Conservation (phyloP, 2,797 vertebrate genomes). For the Coregonus suidteri region DNA sequence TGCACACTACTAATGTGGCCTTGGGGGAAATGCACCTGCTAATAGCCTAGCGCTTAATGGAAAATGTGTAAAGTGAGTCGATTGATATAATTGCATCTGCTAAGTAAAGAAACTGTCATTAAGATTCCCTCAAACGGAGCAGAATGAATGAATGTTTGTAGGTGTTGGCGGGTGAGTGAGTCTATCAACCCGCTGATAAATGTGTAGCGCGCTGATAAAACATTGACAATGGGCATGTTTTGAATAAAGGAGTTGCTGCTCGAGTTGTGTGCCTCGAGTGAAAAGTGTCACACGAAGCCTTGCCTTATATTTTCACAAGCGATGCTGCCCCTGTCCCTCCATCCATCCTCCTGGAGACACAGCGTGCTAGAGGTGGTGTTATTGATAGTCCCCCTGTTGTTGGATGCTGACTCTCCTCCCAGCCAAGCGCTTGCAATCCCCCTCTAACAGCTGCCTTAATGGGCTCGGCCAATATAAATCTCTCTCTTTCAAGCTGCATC, state of each 20-base stretch:
- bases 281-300: neutral
- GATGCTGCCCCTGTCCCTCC: constrained; percentile 13
- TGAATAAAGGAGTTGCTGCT: neutral
- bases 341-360: constrained; percentile 31
- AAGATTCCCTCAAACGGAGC: constrained; percentile 51
- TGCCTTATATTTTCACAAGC: neutral
- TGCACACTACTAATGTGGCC: too few relatives aligned
- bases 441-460: constrained; percentile 28
- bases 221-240: neutral
- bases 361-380: constrained; percentile 2
- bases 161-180: constrained; percentile 36
- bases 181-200: neutral
- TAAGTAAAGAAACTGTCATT: constrained; percentile 43
- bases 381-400: constrained; percentile 30
- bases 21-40: neutral
- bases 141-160: constrained; percentile 31
- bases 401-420: constrained; percentile 29
- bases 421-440: constrained; percentile 30
- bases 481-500: constrained; percentile 5
- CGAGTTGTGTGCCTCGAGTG: neutral
- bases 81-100: constrained; percentile 39
- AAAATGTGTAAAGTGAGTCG: constrained; percentile 1
- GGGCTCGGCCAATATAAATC: constrained; percentile 39
- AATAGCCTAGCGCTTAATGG: constrained; percentile 8
- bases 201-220: neutral